Percentiles rank a stretch among this genome's conserved stretches.
phyloP scores from a whole-genome alignment of 2,797 vertebrate species.

The Sparidentex hasta region DNA sequence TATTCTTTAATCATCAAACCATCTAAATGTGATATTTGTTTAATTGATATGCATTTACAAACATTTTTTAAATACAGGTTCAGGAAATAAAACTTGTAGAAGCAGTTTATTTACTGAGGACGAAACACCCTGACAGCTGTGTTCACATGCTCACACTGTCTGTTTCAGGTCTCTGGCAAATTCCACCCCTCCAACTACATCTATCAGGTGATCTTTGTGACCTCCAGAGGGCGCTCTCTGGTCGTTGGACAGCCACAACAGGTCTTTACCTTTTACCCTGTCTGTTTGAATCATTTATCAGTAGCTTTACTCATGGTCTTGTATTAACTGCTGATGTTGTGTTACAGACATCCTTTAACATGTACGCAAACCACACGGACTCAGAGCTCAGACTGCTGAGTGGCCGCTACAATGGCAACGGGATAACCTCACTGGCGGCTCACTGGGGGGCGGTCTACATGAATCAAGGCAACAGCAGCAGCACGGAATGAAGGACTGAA shows the following conservation, averaged over 20 bases:
- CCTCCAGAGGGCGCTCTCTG: slow-evolving; percentile 55
- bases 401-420: neutral
- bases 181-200: slow-evolving; percentile 28
- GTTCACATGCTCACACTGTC: neutral
- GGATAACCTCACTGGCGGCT: slow-evolving; percentile 52
- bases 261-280: slow-evolving; percentile 50
- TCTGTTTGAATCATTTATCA: neutral
- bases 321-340: neutral
- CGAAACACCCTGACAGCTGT: neutral
- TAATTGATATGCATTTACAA: neutral
- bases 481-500: neutral
- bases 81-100: neutral
- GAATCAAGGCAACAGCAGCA: neutral
- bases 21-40: neutral
- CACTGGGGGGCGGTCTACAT: slow-evolving; percentile 49
- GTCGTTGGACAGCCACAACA: slow-evolving; percentile 4
- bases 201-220: slow-evolving; percentile 57
- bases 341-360: slow-evolving; percentile 51
- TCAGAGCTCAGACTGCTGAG: slow-evolving; percentile 60
- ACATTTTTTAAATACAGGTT: neutral
- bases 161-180: slow-evolving; percentile 69
- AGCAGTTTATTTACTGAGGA: neutral
- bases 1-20: neutral
- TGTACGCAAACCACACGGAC: neutral
- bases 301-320: neutral